Conservation (phyloP, 2,888 invertebrate species). For the Ariolimax columbianus region DNA sequence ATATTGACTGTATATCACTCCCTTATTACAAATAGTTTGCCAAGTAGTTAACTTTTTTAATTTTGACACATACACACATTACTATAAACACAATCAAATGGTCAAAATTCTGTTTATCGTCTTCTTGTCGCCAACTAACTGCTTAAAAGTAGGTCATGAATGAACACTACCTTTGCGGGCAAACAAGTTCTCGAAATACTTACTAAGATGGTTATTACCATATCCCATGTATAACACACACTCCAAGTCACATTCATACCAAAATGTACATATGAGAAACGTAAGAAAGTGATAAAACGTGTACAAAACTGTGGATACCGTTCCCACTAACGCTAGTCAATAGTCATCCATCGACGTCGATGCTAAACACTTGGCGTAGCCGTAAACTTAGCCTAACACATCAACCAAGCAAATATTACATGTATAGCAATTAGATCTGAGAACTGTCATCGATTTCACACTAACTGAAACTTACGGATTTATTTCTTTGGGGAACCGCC, state of each 20-base stretch:
- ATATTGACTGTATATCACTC: too few species aligned
- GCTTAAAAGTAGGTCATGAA: constrained; percentile 11
- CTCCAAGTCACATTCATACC: constrained; percentile 6
- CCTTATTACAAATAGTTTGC: too few species aligned
- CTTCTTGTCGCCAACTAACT: too few species aligned
- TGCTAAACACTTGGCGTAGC: too few species aligned
- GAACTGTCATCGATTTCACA: neutral
- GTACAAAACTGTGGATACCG: neutral
- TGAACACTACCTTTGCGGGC: neutral
- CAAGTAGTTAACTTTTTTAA: too few species aligned
- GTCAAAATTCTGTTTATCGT: too few species aligned
- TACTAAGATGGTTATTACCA: neutral
- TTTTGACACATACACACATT: too few species aligned
- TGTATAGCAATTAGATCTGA: neutral
- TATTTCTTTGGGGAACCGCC: neutral
- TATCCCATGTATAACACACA: neutral
- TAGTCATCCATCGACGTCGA: neutral
- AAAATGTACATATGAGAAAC: neutral
- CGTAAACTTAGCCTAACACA: neutral
- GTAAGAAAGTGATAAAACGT: neutral
- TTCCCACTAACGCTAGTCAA: neutral
- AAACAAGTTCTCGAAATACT: constrained; percentile 11
- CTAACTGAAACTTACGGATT: neutral
- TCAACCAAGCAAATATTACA: neutral
- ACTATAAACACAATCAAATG: too few species aligned